Evolutionary conservation across 2,113 vertebrate genomes (phyloP), one percentile per base, ranked within the genome.

Genomic region (Thamnophis sirtalis): DNA sequence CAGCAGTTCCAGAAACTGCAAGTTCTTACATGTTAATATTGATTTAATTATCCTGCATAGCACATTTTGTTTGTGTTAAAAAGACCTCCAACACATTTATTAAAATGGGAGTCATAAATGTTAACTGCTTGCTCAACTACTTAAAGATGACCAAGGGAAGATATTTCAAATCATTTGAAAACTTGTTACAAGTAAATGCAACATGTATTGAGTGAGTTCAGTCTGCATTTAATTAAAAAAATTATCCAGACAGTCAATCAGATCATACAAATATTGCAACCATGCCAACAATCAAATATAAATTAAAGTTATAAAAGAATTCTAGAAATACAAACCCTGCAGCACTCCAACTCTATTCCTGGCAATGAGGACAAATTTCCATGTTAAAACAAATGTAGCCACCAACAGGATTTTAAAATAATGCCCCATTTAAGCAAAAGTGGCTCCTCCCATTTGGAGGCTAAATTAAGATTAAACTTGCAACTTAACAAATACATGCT

Each of bases 1-100:
- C 92, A 96, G 91, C 93, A 95, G 89, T 95, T 96, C 95, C 96
- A 97, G 95, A 96, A 97, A 96, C 91, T 15, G 93, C 93, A 94
- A 93, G 91, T 87, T 91, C 95, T 95, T 96, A 91, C 94, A 97
- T 86, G 90, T 91, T 94, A 92, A 91, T 90, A 95, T 1, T 95
- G 94, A 92, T 96, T 95, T 94, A 96, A 97, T 97, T 95, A 96
- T 93, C 90, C 56, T 19, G 54, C 93, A 94, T 21, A 94, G 92
- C 90, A 90, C 0, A 1, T 87, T 94, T 91, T 93, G 84, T 94
- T 96, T 95, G 93, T 88, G 63, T 91, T 94, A 2, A 89, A 80
- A 54, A 26, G 90, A 91, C 60, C 89, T 95, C 94, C 94, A 93
- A 95, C 9, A 15, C 92, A 93, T 88, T 90, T 15, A 88, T 91